Base-by-base conservation (phyloP, 1,140 invertebrate species). In the Ladona fulva region DNA sequence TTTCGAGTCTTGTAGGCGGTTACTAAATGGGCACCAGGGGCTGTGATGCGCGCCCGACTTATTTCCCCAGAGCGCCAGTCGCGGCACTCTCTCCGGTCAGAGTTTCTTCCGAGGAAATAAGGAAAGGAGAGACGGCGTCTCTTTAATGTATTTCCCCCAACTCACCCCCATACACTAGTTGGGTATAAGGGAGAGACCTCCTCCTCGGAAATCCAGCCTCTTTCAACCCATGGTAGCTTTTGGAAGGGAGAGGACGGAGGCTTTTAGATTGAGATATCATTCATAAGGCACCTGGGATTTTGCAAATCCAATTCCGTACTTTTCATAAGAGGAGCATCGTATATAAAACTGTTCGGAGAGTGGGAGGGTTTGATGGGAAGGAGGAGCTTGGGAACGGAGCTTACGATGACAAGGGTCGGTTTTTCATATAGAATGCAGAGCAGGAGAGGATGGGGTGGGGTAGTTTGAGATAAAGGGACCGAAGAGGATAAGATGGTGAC, bases 281-380 rank as follows among this genome's bases (percentile, higher is more conserved):
- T 76, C 75, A 76, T 76, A 76, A 76, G 75, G 42, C 75, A 76
- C 75, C 75, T 76, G 75, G 75, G 75, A 76, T 76, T 76, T 76
- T 76, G 42, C 75, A 76, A 76, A 76, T 76, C 75, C 42, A 76
- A 76, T 76, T 76, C 42, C 75, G 42, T 42, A 76, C 75, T 76
- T 76, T 76, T 76, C 75, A 76, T 76, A 76, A 76, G 42, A 66
- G 52, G 52, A 12, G 14, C 52, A 12, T 22, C 52, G 52, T 66
- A 66, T 12, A 12, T 66, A 66, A 66, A 66, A 66, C 52, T 66
- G 52, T 66, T 66, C 16, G 52, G 52, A 66, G 52, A 22, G 52
- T 6, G 52, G n/a, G 52, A 66, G 52, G 52, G 52, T 66, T 16
- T 5, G 52, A 66, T 19, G 52, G 52, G 52, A 8, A 66, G 52